Evolutionary conservation across 1,140 invertebrate species (phyloP), one percentile per base, ranked within the genome.

Genomic region (Orchesella cincta): DNA sequence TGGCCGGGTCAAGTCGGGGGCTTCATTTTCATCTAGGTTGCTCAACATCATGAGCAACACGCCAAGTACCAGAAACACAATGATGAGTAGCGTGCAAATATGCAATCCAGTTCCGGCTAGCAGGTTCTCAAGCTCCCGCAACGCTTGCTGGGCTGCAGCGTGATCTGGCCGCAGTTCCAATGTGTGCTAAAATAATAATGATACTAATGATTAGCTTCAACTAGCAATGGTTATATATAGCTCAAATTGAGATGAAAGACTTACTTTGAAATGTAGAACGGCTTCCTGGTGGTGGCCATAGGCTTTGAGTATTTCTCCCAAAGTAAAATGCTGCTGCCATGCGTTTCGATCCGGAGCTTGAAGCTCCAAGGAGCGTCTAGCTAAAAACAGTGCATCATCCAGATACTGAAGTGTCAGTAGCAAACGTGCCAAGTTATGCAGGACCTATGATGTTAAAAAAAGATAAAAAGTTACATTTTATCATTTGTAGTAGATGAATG

Each of bases 261-360:
- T 57, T 57, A 73, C 71, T 23, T 82, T 82, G 57, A 82, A 82
- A 82, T 96, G 93, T 57, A 93, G 87, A 26, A 91, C 88, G 57
- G 93, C 93, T 85, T 95, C 93, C 87, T 94, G 90, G 83, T 89
- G 89, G 84, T 94, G 92, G 78, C 93, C 93, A 84, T 94, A 94
- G 2, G 93, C 92, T 87, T 93, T 93, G 82, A 93, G 92, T 85
- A 93, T 93, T 86, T 93, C 91, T 33, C 92, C 71, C 20, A 95
- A 87, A 14, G 93, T 95, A 83, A 94, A 94, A 86, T 95, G 94
- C 84, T 95, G 93, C 83, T 93, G 91, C 94, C 94, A 96, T 0
- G 93, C 92, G 84, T 91, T 93, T 80, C 92, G 90, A 84, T 94
- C 93, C 0, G 92, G 90, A 31, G 93, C 89, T 83, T 94, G 93